Evolutionary conservation across 2,113 vertebrate species (phyloP), one percentile per base, ranked within the genome.

Genomic region (Calonectris borealis): DNA sequence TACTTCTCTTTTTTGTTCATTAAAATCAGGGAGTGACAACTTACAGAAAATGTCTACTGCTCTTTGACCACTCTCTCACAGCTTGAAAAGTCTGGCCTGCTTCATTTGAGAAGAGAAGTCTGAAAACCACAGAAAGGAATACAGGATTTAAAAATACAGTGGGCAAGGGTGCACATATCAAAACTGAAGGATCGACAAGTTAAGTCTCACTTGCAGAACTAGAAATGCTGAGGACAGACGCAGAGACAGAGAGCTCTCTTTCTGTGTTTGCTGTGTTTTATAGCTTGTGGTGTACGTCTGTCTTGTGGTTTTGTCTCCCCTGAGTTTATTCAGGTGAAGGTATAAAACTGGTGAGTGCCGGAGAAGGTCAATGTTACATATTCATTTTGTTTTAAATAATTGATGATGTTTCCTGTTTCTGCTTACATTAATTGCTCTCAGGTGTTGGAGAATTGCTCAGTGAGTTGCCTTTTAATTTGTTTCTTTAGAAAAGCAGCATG

Each of bases 351-450:
- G 88, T 73, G 90, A 96, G 94, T 96, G 88, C 81, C 96, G 88
- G 92, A 97, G 96, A 97, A 98, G 96, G 96, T 97, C 97, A 97
- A 27, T 91, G 93, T 98, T 98, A 96, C 94, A 95, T 98, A 98
- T 97, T 98, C 92, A 98, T 97, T 98, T 97, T 97, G 94, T 91
- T 98, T 98, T 98, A 97, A 98, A 98, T 98, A 98, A 98, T 98
- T 97, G 85, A 98, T 97, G 77, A 96, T 93, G 93, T 96, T 98
- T 98, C 97, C 96, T 98, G 86, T 96, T 95, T 97, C 96, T 94
- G 92, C 95, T 94, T 96, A 96, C 88, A 96, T 97, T 98, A 98
- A 98, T 98, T 98, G 96, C 96, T 98, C 96, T 98, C 97, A 97
- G 97, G 97, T 98, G 97, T 93, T 97, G 86, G 94, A 73, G 97